phyloP scores from a whole-genome alignment of 2,888 invertebrate species.

The Athripsodes cinereus region DNA sequence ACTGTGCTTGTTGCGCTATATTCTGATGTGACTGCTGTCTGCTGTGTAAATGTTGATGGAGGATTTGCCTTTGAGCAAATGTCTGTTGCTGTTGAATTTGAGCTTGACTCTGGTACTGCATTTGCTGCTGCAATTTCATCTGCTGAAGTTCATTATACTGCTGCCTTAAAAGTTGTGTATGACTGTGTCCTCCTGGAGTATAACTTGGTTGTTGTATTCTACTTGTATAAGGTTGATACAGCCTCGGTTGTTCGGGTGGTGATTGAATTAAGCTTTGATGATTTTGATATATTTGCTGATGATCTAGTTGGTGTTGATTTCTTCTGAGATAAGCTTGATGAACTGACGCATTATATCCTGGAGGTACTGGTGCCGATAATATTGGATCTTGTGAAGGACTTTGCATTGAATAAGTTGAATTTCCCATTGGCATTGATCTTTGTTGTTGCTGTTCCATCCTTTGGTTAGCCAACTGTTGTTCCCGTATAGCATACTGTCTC shows the following conservation, averaged over 20 bases:
- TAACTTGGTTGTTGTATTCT: constrained; percentile 37
- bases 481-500: constrained; percentile 28
- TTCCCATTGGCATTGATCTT: constrained; percentile 19
- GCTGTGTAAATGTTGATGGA: constrained; percentile 55
- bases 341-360: constrained; percentile 52
- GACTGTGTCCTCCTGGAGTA: constrained; percentile 40
- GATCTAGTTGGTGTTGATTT: constrained; percentile 38
- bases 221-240: constrained; percentile 48
- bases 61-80: constrained; percentile 55
- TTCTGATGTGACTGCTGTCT: constrained; percentile 26
- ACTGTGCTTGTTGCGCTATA: constrained; percentile 33
- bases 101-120: constrained; percentile 59
- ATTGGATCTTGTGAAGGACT: constrained; percentile 29
- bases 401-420: constrained; percentile 25
- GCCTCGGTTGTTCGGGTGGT: constrained; percentile 33
- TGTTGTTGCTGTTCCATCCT: constrained; percentile 25
- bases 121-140: constrained; percentile 57
- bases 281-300: constrained; percentile 52
- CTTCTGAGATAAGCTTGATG: constrained; percentile 51
- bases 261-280: constrained; percentile 45
- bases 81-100: constrained; percentile 58
- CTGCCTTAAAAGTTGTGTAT: constrained; percentile 53
- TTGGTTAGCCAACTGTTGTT: constrained; percentile 31
- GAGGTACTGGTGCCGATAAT: constrained; percentile 37
- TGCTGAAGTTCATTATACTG: constrained; percentile 60